Percentiles rank a stretch among this genome's conserved stretches.
Conservation (phyloP, 2,888 invertebrate genomes). For the Acanthosepion esculentum region DNA sequence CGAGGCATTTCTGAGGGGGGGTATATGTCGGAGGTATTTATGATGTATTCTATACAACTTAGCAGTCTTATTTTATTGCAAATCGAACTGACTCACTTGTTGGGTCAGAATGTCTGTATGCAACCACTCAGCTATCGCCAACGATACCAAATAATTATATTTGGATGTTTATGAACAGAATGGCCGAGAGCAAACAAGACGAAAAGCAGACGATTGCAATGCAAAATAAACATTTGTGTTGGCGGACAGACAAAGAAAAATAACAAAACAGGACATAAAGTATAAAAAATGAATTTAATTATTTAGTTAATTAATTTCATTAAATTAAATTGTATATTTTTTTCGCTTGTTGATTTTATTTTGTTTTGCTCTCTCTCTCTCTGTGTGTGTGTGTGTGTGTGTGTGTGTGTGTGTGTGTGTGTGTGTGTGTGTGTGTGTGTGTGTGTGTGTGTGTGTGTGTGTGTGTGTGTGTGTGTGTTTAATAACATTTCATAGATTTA, state of each 20-base stretch:
- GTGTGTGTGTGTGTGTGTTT: too few species aligned
- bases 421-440: too few species aligned
- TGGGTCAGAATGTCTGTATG: too few species aligned
- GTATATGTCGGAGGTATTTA: too few species aligned
- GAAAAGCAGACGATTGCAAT: neutral
- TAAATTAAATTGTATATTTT: neutral
- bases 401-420: too few species aligned
- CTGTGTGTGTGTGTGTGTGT: too few species aligned
- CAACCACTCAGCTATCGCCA: neutral
- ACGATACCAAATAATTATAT: neutral
- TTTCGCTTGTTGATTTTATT: neutral
- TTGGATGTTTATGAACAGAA: neutral
- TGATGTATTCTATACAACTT: too few species aligned
- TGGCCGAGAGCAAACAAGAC: neutral
- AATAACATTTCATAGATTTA: neutral
- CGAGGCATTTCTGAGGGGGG: too few species aligned
- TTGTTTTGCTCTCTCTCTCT: too few species aligned
- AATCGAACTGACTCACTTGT: too few species aligned
- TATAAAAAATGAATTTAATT: neutral
- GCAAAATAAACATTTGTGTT: neutral
- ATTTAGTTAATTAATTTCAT: slow-evolving; percentile 33
- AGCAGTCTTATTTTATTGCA: too few species aligned
- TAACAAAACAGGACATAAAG: neutral
- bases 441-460: too few species aligned
- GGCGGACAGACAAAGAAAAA: neutral